Evolutionary conservation across 1,140 invertebrate species (phyloP), one percentile per base, ranked within the genome.

Genomic region (Drosophila novamexicana): DNA sequence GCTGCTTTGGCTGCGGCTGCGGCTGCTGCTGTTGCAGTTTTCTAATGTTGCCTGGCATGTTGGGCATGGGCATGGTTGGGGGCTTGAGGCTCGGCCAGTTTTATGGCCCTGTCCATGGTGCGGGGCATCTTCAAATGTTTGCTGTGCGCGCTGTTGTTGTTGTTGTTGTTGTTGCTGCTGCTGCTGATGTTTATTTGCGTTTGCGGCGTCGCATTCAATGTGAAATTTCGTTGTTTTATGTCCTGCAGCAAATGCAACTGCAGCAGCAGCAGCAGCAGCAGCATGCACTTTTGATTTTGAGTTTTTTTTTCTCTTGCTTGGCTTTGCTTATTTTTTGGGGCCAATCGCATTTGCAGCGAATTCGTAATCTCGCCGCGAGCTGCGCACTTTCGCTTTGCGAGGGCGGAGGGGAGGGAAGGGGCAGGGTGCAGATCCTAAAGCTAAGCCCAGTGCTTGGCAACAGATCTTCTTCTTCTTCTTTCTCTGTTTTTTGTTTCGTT

Each of bases 21-120:
- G 7, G 44, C 47, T 52, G 69, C 71, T 61, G 80, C 32, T 65
- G 80, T 81, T 85, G 81, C 82, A 86, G 83, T 86, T 86, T 86
- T 86, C 82, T 86, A 86, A 86, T 86, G 82, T 88, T 86, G 82
- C 79, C 67, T 85, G 82, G 82, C 82, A 79, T 86, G 82, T 86
- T 86, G 79, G 64, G 82, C 77, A 76, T 86, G 82, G 82, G 78
- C 82, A 85, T 85, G 82, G 82, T 86, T 85, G 77, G 45, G 70
- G 74, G 62, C 78, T 70, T 77, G 53, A 57, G 69, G 76, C 74
- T 66, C 84, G 82, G 81, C 82, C 76, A 77, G 82, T 85, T 85
- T 85, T 85, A 82, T 86, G 76, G 75, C 65, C n/a, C 59, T 52
- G 47, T 56, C 54, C 40, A 68, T 61, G 57, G 71, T 32, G 69